Percentiles rank a stretch among this genome's conserved stretches.
Evolutionary conservation across 2,113 vertebrate species (phyloP).

Genomic region (Ascaphus truei): DNA sequence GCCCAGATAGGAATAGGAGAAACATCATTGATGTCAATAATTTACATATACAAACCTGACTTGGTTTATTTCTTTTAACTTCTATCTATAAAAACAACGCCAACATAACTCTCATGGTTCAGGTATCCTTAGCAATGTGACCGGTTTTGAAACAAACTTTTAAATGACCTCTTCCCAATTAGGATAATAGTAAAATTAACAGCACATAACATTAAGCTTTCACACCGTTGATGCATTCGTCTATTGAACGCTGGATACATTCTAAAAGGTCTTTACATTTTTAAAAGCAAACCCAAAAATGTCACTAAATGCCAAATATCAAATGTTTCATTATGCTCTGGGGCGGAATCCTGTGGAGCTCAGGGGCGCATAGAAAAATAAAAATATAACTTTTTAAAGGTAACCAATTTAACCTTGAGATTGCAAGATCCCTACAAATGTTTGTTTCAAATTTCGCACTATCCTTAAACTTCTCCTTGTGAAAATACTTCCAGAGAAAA

Average conservation of each 20-base stretch:
- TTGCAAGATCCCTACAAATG: not conserved
- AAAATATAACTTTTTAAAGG: constrained; percentile 10
- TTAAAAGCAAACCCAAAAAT: not conserved
- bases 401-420: constrained; percentile 17
- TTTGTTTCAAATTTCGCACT: constrained; percentile 40
- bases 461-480: constrained; percentile 61
- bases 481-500: constrained; percentile 59
- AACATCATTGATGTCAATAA: constrained; percentile 98
- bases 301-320: not conserved
- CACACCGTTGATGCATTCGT: not conserved
- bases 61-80: constrained; percentile 79
- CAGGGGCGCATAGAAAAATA: not conserved
- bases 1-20: constrained; percentile 79
- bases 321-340: not conserved
- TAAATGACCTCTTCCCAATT: constrained; percentile 37
- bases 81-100: constrained; percentile 76
- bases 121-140: constrained; percentile 54
- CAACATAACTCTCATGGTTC: constrained; percentile 71
- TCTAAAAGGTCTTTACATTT: constrained; percentile 10
- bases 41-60: constrained; percentile 88
- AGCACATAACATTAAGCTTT: not conserved
- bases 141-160: not conserved
- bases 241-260: not conserved
- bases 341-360: not conserved
- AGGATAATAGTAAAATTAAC: not conserved